Base-by-base conservation (phyloP, 2,888 invertebrate species). In the Volucella inflata region DNA sequence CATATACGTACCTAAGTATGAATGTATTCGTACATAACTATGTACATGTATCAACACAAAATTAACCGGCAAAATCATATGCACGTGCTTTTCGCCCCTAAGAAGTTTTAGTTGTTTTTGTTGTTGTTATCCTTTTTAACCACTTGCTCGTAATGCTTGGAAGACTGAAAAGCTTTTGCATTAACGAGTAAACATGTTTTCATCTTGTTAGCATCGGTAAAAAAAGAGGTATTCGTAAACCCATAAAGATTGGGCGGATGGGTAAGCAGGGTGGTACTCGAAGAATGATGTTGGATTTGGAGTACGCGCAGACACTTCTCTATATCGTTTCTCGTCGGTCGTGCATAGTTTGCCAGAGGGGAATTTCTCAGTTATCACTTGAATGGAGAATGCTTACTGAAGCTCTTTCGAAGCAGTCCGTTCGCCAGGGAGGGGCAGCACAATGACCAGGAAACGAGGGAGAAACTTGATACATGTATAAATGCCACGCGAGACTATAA, bases 371-470 rank as follows among this genome's bases (percentile, higher is more conserved):
- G 30, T 55, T 36, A 59, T 36, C 57, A 53, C 60, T 71, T 71
- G 59, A 46, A 48, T 38, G 40, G 42, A 59, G 11, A 67, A 44
- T 30, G 14, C 67, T 67, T 67, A 42, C 42, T 2, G 11, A 21
- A 8, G 30, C 36, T 36, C 14, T 40, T n/a, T 42, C 10, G 38
- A 9, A 67, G 14, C 11, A 55, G 68, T 17, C 21, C 8, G 36
- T 17, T 30, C 53, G n/a, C 6, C 17, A 11, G 40, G 46, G 48
- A 64, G 40, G 53, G 21, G 38, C 16, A 55, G 17, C 64, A 64
- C 74, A 74, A 74, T 48, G 64, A 65, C 64, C 64, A 74, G 74
- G 64, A 74, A 74, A 74, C 40, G 64, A 55, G 55, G 48, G 44
- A 46, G 16, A 42, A 72, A 38, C 74, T 46, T 46, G 55, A 74